Evolutionary conservation across 64 coral and sea anemone genomes (phyloP).

Genomic region (Exaiptasia diaphana): DNA sequence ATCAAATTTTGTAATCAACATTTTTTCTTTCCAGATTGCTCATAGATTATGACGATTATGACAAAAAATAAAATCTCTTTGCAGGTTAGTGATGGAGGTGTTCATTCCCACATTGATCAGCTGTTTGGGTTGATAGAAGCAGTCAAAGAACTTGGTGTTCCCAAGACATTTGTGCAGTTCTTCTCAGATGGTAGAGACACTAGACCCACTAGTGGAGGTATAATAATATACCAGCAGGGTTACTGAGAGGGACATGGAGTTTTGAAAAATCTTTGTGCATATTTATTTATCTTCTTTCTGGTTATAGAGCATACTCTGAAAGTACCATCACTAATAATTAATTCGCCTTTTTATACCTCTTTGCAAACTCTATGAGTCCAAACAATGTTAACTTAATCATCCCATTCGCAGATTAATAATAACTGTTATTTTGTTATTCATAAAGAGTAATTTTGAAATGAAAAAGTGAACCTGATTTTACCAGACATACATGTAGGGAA

Average conservation of each 20-base stretch:
- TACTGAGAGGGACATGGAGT: neutral
- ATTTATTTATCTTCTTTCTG: neutral
- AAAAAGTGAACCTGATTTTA: too few relatives aligned
- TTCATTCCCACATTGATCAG: constrained; percentile 89
- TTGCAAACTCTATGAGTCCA: neutral
- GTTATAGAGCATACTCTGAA: neutral
- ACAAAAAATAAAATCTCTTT: neutral
- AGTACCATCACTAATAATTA: neutral
- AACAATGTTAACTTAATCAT: too few relatives aligned
- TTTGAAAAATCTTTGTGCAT: neutral
- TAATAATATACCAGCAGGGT: neutral
- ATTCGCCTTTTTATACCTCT: too few relatives aligned
- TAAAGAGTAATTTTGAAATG: too few relatives aligned
- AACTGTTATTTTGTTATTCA: too few relatives aligned
- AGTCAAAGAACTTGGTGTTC: constrained; percentile 86
- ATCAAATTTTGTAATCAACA: neutral
- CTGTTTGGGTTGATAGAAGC: constrained; percentile 89
- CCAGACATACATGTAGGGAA: too few relatives aligned
- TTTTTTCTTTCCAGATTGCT: neutral
- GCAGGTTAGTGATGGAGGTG: constrained; percentile 93
- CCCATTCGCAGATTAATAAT: too few relatives aligned
- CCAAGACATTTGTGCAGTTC: constrained; percentile 93
- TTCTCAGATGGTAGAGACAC: constrained; percentile 98
- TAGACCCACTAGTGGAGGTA: constrained; percentile 94
- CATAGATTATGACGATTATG: neutral